Base-by-base conservation (phyloP, 1,140 invertebrate species). In the Wasmannia auropunctata region DNA sequence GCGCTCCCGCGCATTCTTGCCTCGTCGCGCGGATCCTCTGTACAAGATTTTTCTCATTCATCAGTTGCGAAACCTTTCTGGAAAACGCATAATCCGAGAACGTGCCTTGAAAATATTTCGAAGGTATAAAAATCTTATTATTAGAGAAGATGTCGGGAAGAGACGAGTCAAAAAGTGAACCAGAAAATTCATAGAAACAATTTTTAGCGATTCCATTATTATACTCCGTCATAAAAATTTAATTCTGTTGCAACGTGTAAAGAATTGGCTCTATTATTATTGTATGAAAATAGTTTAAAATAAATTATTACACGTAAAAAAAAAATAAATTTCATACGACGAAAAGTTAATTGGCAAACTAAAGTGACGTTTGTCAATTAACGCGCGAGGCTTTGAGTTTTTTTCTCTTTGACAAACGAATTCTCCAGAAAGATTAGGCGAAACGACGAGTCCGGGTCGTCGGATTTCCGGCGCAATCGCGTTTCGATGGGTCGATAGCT, bases 381-480 rank as follows among this genome's bases (percentile, higher is more conserved):
- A 46, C 8, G n/a, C 34, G 10, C 7, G 10, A 40, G 49, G 19
- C n/a, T 62, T 51, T 22, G 7, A 58, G 16, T 25, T 22, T 67
- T 79, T 43, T 74, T 22, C 7, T n/a, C n/a, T n/a, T n/a, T n/a
- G 37, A 11, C 6, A 16, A 58, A 34, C 8, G n/a, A 7, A 67
- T 86, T 88, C 22, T 75, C 76, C 63, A 86, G 70, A 89, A 72
- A 89, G 85, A 34, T 76, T 74, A 40, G 34, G 11, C 46, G 34
- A 56, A 80, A 37, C 58, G 40, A 56, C 37, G 37, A 62, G 74
- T 40, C 34, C 54, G 34, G 79, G 25, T n/a, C 25, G 65, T 70
- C 28, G 51, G 51, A 83, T 60, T 74, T 74, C n/a, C 67, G 79
- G 79, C 51, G 65, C 79, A 83, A 83, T 72, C 54, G 54, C 25